phyloP scores from a whole-genome alignment of 2,797 vertebrate genomes.

The Hoplostethus atlanticus region DNA sequence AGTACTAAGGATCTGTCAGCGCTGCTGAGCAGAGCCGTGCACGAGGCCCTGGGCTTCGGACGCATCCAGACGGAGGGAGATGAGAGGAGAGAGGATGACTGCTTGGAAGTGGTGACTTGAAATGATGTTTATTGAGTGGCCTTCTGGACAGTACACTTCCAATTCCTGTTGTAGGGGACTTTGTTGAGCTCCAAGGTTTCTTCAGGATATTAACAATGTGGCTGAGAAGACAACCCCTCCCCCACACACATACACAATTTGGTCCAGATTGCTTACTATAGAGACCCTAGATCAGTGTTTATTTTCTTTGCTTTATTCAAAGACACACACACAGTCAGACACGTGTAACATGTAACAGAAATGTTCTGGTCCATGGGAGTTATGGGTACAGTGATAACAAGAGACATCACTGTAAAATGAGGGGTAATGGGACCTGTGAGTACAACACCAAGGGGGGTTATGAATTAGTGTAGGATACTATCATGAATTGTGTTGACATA shows the following conservation, averaged over 20 bases:
- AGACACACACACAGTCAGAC: too few species aligned
- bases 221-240: background rate
- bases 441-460: too few species aligned
- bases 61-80: background rate
- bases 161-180: background rate
- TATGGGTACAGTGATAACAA: background rate
- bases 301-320: background rate
- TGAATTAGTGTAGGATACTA: too few species aligned
- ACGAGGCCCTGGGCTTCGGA: conserved; percentile 45
- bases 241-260: background rate
- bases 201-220: background rate
- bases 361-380: background rate
- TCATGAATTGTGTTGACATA: background rate
- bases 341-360: too few species aligned
- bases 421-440: too few species aligned
- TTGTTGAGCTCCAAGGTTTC: background rate
- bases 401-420: too few species aligned
- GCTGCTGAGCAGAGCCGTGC: conserved; percentile 71
- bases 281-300: background rate
- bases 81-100: background rate
- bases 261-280: background rate
- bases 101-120: background rate
- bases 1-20: conserved; percentile 50
- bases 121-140: background rate
- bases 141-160: background rate